These are phyloP conservation scores for Graptemys geographica DNA, from an alignment of 2,797 vertebrate species.

Conservation along the genomic window DNA sequence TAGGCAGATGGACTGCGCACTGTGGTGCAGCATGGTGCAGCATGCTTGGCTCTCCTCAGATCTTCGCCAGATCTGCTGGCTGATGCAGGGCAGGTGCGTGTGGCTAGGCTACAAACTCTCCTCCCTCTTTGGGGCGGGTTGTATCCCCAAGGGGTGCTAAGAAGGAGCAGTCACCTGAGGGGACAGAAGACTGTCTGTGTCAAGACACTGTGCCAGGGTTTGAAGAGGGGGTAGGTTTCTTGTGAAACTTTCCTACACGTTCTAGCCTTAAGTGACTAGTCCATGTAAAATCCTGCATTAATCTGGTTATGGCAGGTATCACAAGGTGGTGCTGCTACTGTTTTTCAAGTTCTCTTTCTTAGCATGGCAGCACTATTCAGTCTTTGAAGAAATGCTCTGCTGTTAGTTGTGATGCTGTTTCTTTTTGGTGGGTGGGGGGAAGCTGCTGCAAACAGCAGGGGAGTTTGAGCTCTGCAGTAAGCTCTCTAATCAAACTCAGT, in stretches of 20 bases:
- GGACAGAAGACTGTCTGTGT: not conserved
- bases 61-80: not conserved
- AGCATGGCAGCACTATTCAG: not conserved
- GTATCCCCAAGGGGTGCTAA: too few relatives aligned
- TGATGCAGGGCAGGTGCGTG: not conserved
- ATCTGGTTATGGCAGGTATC: not conserved
- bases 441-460: not conserved
- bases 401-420: not conserved
- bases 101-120: not conserved
- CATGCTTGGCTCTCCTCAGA: not conserved
- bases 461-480: not conserved
- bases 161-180: too few relatives aligned
- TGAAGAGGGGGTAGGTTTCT: not conserved
- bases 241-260: not conserved
- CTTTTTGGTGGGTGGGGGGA: not conserved
- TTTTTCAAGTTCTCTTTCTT: not conserved
- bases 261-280: not conserved
- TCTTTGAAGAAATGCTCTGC: not conserved
- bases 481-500: not conserved
- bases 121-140: not conserved
- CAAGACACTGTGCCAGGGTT: not conserved
- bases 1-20: not conserved
- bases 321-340: not conserved
- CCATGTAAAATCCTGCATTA: not conserved
- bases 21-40: not conserved